phyloP scores from a whole-genome alignment of 1,140 invertebrate genomes.

The Neodiprion lecontei region DNA sequence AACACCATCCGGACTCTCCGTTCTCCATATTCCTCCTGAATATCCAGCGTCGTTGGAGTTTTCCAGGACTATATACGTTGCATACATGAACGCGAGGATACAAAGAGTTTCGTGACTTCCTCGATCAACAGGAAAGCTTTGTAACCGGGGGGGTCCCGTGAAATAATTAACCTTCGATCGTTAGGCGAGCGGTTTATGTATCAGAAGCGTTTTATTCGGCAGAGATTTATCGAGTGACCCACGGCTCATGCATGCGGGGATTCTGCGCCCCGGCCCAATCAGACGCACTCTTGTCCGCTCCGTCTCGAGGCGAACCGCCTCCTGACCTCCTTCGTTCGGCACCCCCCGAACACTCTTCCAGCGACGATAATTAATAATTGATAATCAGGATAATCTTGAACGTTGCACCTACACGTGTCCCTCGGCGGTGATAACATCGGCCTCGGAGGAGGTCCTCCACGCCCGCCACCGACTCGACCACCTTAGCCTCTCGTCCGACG shows the following conservation, averaged over 20 bases:
- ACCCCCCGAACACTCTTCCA: background rate
- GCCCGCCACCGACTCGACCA: background rate
- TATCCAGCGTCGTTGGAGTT: too few species aligned
- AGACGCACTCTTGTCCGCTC: background rate
- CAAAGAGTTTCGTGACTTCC: background rate
- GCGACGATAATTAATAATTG: background rate
- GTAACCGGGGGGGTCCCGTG: background rate
- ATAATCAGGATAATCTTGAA: conserved; percentile 6
- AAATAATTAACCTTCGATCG: conserved; percentile 5
- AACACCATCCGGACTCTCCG: too few species aligned
- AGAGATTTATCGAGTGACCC: background rate
- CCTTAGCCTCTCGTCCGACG: background rate
- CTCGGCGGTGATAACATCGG: background rate
- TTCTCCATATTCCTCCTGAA: too few species aligned
- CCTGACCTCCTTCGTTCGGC: too few species aligned
- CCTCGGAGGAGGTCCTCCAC: background rate
- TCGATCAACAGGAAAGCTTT: background rate
- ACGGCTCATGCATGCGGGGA: background rate
- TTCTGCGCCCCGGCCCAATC: background rate
- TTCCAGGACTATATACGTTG: too few species aligned
- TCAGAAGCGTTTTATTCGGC: background rate
- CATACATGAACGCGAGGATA: too few species aligned
- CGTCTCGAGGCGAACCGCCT: too few species aligned
- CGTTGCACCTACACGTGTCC: conserved; percentile 1
- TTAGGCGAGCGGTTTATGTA: background rate